These are phyloP conservation scores for Simalia tracyae DNA, from an alignment of 2,797 vertebrate genomes.

Conservation along the genomic window DNA sequence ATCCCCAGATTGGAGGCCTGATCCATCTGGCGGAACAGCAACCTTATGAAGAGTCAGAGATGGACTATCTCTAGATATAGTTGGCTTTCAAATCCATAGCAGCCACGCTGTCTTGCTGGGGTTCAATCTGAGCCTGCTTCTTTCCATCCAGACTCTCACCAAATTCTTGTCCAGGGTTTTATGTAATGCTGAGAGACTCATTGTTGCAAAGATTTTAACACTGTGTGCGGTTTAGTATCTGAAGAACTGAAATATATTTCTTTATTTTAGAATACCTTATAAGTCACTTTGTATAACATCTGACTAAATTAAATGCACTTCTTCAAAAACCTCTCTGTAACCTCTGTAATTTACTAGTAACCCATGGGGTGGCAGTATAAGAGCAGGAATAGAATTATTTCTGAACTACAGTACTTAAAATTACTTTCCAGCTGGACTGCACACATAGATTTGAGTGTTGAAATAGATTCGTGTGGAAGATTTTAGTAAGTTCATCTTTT, in stretches of 20 bases:
- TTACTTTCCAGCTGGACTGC: neutral
- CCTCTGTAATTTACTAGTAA: slow-evolving; percentile 6
- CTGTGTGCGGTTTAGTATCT: neutral
- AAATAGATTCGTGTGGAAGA: neutral
- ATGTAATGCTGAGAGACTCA: too few species aligned
- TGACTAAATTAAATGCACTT: neutral
- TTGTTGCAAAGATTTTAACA: neutral
- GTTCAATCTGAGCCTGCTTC: neutral
- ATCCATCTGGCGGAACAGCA: neutral
- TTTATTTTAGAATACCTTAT: neutral
- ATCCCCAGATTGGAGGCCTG: neutral
- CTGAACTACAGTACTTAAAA: neutral
- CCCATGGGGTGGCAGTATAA: slow-evolving; percentile 62
- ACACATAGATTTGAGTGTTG: neutral
- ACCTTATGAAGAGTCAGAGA: neutral
- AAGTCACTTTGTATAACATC: neutral
- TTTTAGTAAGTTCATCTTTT: neutral
- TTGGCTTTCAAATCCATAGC: neutral
- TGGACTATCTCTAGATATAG: neutral
- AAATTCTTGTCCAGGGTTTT: neutral
- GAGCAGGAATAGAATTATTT: slow-evolving; percentile 30
- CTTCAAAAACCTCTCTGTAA: neutral
- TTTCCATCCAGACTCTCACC: neutral
- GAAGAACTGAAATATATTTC: neutral
- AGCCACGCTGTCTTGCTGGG: neutral